Conservation (phyloP, 2,113 vertebrate genomes). For the Ranitomeya imitator region DNA sequence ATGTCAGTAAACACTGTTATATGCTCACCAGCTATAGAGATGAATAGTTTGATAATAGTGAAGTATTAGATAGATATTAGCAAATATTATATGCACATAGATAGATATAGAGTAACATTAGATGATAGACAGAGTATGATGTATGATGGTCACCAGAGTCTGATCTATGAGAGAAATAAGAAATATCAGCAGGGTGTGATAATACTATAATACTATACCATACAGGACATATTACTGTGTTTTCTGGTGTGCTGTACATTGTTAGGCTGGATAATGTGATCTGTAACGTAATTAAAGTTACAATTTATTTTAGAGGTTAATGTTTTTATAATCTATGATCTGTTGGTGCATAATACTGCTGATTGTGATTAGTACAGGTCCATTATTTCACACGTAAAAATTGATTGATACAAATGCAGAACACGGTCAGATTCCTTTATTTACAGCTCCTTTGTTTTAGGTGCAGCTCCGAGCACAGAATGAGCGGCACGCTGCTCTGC, state of each 20-base stretch:
- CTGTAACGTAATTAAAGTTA: not conserved
- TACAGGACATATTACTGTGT: not conserved
- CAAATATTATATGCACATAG: no score
- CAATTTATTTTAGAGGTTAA: not conserved
- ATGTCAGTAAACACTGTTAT: no score
- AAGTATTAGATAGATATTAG: no score
- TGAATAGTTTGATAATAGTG: no score
- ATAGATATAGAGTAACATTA: no score
- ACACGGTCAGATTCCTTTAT: not conserved
- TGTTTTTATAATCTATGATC: not conserved
- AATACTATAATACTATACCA: no score
- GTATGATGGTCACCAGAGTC: no score
- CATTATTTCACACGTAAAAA: not conserved
- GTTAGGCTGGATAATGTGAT: not conserved
- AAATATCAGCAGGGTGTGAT: no score
- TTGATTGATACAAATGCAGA: not conserved
- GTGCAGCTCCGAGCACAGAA: not conserved
- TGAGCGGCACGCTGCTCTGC: constrained; percentile 52
- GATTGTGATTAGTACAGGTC: not conserved
- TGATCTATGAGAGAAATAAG: no score
- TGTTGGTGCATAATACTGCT: not conserved
- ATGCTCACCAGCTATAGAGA: no score
- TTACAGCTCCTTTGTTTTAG: constrained; percentile 1
- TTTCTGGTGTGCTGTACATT: not conserved
- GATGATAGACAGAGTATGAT: no score